These are phyloP conservation scores for Eptatretus atami DNA, from an alignment of 2,797 vertebrate species.

Conservation along the genomic window DNA sequence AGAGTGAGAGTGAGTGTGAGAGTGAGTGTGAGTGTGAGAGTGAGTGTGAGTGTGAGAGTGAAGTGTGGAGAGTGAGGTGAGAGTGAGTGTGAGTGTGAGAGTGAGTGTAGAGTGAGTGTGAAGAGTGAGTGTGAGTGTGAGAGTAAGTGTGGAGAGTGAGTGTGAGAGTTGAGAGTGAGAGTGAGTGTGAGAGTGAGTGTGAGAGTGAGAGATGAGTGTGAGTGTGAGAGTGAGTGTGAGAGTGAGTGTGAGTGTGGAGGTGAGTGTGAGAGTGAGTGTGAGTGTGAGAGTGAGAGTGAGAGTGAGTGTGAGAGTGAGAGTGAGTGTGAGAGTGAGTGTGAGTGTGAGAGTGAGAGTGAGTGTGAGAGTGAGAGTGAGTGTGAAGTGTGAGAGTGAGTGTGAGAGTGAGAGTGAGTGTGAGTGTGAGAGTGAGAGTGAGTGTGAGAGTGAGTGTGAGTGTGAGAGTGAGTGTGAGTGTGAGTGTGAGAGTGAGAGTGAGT, in stretches of 20 bases:
- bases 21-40: not conserved
- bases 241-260: too few relatives aligned
- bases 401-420: not conserved
- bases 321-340: not conserved
- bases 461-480: not conserved
- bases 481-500: not conserved
- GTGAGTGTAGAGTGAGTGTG: too few relatives aligned
- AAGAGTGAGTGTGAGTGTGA: too few relatives aligned
- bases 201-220: too few relatives aligned
- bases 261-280: not conserved
- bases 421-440: too few relatives aligned
- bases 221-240: too few relatives aligned
- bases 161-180: too few relatives aligned
- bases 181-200: too few relatives aligned
- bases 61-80: too few relatives aligned
- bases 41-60: not conserved
- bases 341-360: conserved; percentile 2
- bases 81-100: too few relatives aligned
- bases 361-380: not conserved
- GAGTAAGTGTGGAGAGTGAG: too few relatives aligned
- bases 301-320: not conserved
- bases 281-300: not conserved
- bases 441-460: conserved; percentile 1
- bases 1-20: not conserved
- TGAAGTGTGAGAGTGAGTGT: conserved; percentile 2